A percentile compares a stretch with the other conserved stretches of the same genome.
phyloP scores from a whole-genome alignment of 2,797 vertebrate species.

The Manis javanica region DNA sequence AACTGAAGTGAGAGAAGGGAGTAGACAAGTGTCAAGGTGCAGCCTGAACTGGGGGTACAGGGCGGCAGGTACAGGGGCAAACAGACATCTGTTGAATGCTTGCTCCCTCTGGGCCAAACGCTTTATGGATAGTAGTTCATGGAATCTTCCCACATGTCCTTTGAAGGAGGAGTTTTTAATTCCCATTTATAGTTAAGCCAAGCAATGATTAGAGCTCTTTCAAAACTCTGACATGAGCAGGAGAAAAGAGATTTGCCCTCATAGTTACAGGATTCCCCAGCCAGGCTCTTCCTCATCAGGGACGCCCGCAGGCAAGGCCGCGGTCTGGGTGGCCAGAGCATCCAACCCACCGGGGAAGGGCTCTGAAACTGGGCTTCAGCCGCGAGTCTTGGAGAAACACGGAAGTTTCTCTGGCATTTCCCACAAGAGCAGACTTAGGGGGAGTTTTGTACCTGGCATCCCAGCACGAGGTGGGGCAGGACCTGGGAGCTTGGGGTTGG shows the following conservation, averaged over 20 bases:
- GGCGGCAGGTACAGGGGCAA: neutral
- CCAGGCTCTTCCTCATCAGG: neutral
- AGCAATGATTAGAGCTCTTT: neutral
- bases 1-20: neutral
- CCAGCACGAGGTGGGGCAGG: neutral
- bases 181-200: neutral
- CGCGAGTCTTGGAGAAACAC: accelerated
- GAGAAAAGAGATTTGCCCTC: neutral
- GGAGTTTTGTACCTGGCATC: neutral
- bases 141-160: neutral
- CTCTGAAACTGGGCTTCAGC: neutral
- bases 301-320: neutral
- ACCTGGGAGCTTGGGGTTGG: neutral
- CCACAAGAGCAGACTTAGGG: neutral
- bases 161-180: neutral
- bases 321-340: neutral
- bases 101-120: accelerated
- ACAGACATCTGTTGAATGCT: neutral
- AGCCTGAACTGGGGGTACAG: neutral
- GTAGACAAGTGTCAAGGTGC: no score
- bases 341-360: accelerated
- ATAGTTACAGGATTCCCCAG: no score
- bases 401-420: neutral
- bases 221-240: neutral
- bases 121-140: neutral